Percentiles rank a stretch among this genome's conserved stretches.
Evolutionary conservation across 2,113 vertebrate species (phyloP).

Genomic region (Hypomesus transpacificus): DNA sequence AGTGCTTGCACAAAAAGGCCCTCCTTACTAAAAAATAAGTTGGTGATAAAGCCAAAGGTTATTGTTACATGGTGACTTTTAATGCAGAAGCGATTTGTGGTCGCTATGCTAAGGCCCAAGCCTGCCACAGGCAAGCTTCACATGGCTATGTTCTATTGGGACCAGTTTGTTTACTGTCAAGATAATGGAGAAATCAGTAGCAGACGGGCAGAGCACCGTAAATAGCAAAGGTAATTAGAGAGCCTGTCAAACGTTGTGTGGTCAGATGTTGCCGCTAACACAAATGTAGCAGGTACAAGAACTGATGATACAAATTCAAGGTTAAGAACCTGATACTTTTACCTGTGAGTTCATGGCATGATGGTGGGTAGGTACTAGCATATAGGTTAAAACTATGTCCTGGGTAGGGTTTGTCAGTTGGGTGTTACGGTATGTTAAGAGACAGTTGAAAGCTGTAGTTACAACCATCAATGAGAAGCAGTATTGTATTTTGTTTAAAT

Average conservation of each 20-base stretch:
- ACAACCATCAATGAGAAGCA: too few species aligned
- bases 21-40: slow-evolving; percentile 73
- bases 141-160: slow-evolving; percentile 77
- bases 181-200: slow-evolving; percentile 88
- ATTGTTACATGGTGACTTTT: slow-evolving; percentile 84
- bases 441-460: too few species aligned
- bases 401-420: neutral
- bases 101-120: slow-evolving; percentile 68
- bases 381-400: neutral
- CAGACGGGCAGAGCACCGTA: slow-evolving; percentile 75
- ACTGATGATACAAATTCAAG: slow-evolving; percentile 52
- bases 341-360: slow-evolving; percentile 12
- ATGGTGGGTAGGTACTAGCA: too few species aligned
- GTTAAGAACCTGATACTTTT: slow-evolving; percentile 24
- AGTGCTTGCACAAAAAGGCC: slow-evolving; percentile 72
- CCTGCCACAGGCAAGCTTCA: slow-evolving; percentile 77
- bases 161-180: slow-evolving; percentile 88
- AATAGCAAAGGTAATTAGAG: slow-evolving; percentile 89
- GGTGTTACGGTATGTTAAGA: neutral
- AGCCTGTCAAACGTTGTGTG: slow-evolving; percentile 72
- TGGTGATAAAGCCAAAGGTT: slow-evolving; percentile 77
- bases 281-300: slow-evolving; percentile 44
- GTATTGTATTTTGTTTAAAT: too few species aligned
- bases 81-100: slow-evolving; percentile 83
- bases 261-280: slow-evolving; percentile 57